Base-by-base conservation (phyloP, 2,888 invertebrate species). In the Amitus sp. region DNA sequence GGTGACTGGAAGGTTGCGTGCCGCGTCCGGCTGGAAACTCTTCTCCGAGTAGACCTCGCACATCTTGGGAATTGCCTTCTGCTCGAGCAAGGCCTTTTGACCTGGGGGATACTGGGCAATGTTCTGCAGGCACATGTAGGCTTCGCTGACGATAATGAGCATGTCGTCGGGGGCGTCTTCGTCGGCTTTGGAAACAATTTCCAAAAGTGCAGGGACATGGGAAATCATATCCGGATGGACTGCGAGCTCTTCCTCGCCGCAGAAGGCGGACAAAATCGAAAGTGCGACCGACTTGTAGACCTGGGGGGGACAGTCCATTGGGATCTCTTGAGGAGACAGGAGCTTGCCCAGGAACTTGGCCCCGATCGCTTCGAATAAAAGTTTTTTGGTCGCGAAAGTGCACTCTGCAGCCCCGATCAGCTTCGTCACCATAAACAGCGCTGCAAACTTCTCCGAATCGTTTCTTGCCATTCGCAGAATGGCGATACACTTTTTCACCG, bases 381-480 rank as follows among this genome's bases (percentile, higher is more conserved):
- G 86, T 74, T 89, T 90, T 78, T 92, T 92, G n/a, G 89, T 88
- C 0, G 82, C 79, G n/a, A 87, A 85, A 7, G 89, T 84, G 78
- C 94, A 92, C 73, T 94, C 92, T 76, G 91, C 91, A 66, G 90
- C 90, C 82, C 93, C 93, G 33, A 95, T 90, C 50, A 95, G 83
- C 82, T 95, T 96, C 1, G 95, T 95, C 49, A 95, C 94, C 90
- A 95, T 91, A 80, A 95, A 94, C 47, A 96, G 86, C 1, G 92
- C 94, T 34, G 95, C 95, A 80, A 96, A 94, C 80, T 94, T 95
- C 82, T 95, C 95, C 0, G 94, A 94, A 82, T 96, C 95, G 78
- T 88, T 91, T 73, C 88, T 88, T 9, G 94, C 92, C 74, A 87
- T 87, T 81, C 92, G 90, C 69, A 96, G 82, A 73, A 94, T 90